Evolutionary conservation across 2,888 invertebrate genomes (phyloP).

Genomic region (Clivina fossor): DNA sequence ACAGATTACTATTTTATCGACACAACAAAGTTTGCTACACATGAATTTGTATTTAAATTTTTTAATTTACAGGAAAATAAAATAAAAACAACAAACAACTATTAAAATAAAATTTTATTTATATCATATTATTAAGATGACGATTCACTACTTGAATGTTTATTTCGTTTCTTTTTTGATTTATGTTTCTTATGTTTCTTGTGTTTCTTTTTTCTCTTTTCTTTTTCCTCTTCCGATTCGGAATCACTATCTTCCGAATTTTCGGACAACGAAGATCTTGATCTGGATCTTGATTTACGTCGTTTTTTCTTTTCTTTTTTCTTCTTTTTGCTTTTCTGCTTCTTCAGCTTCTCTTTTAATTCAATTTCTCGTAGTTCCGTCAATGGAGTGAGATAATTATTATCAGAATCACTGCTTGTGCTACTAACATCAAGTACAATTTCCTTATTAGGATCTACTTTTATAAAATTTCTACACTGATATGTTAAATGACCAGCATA

Average conservation of each 20-base stretch:
- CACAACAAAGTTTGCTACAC: too few species aligned
- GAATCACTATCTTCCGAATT: conserved; percentile 44
- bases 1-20: background rate
- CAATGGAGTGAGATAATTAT: conserved; percentile 80
- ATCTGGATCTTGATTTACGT: conserved; percentile 40
- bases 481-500: conserved; percentile 95
- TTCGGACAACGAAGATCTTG: conserved; percentile 35
- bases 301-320: conserved; percentile 56
- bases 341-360: conserved; percentile 68
- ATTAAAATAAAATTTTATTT: too few species aligned
- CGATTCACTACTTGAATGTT: conserved; percentile 38
- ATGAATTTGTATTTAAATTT: too few species aligned
- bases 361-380: conserved; percentile 79
- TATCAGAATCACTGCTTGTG: conserved; percentile 86
- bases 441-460: conserved; percentile 91
- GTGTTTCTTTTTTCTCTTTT: conserved; percentile 42
- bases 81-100: too few species aligned
- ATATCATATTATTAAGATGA: too few species aligned
- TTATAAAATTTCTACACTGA: conserved; percentile 93
- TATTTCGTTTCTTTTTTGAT: conserved; percentile 36
- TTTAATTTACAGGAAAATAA: too few species aligned
- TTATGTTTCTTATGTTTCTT: conserved; percentile 42
- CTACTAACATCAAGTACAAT: conserved; percentile 92
- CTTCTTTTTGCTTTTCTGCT: conserved; percentile 62
- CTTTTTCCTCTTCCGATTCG: conserved; percentile 46